Conservation (phyloP, 2,797 vertebrate species). For the Lithobates pipiens region DNA sequence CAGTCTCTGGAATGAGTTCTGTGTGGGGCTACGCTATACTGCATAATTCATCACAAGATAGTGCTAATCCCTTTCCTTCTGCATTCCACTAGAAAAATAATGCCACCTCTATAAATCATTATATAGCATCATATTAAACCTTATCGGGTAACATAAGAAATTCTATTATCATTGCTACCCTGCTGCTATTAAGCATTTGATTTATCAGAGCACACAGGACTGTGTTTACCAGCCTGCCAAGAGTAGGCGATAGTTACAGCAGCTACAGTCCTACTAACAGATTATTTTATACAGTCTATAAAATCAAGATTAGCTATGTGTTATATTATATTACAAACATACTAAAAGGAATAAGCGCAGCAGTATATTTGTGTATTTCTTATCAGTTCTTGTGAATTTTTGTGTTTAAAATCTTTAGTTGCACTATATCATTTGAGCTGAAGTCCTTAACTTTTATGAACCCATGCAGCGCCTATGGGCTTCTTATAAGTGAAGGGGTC, state of each 20-base stretch:
- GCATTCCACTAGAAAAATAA: constrained; percentile 47
- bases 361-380: too few relatives aligned
- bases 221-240: constrained; percentile 18
- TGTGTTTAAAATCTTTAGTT: too few relatives aligned
- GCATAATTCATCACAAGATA: constrained; percentile 53
- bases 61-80: constrained; percentile 51
- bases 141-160: constrained; percentile 50
- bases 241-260: background rate
- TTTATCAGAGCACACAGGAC: constrained; percentile 21
- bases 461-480: too few relatives aligned
- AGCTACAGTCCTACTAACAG: background rate
- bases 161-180: constrained; percentile 56
- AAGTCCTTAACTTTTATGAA: too few relatives aligned
- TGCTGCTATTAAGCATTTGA: constrained; percentile 43
- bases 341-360: background rate
- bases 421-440: too few relatives aligned
- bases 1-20: constrained; percentile 42
- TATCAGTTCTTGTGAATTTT: too few relatives aligned
- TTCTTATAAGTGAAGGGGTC: too few relatives aligned
- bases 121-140: constrained; percentile 50
- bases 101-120: constrained; percentile 47
- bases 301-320: background rate
- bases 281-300: background rate
- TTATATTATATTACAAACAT: background rate
- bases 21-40: constrained; percentile 25